Percentiles rank a stretch among this genome's conserved stretches.
phyloP scores from a whole-genome alignment of 2,797 vertebrate species.

The Alectoris magna region DNA sequence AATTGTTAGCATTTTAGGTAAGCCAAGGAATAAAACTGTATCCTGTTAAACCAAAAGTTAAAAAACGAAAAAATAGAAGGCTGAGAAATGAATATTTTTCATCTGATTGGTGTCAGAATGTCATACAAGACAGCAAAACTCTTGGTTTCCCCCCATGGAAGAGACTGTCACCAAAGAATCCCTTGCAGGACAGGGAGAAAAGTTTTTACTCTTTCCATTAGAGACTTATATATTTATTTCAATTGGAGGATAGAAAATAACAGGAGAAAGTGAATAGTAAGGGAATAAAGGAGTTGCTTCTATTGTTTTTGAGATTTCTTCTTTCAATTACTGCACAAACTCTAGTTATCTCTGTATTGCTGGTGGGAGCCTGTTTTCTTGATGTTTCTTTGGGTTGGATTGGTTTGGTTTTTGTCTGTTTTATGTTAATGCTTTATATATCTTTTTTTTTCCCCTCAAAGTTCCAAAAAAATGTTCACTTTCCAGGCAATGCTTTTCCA shows the following conservation, averaged over 20 bases:
- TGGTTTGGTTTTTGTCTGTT: not conserved
- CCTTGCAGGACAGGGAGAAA: not conserved
- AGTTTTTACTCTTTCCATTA: not conserved
- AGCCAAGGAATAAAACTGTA: not conserved
- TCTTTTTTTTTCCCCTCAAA: not conserved
- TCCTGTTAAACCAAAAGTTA: not conserved
- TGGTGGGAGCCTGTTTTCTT: not conserved
- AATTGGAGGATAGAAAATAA: not conserved
- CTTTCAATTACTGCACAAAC: not conserved
- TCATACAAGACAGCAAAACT: not conserved
- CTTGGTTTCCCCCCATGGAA: not conserved
- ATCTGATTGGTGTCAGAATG: not conserved
- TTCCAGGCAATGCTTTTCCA: not conserved
- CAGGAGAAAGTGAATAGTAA: not conserved
- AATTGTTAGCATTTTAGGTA: not conserved
- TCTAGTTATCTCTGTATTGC: not conserved
- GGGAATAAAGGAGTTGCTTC: not conserved
- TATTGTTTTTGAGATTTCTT: not conserved
- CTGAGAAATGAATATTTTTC: not conserved
- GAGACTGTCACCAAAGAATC: not conserved
- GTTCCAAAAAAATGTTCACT: not conserved
- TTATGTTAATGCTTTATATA: not conserved
- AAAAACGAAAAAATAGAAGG: not conserved
- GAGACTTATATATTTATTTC: not conserved
- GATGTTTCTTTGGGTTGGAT: not conserved